Evolutionary conservation across 1,140 invertebrate species (phyloP), one percentile per base, ranked within the genome.

Genomic region (Lordiphosa collinella): DNA sequence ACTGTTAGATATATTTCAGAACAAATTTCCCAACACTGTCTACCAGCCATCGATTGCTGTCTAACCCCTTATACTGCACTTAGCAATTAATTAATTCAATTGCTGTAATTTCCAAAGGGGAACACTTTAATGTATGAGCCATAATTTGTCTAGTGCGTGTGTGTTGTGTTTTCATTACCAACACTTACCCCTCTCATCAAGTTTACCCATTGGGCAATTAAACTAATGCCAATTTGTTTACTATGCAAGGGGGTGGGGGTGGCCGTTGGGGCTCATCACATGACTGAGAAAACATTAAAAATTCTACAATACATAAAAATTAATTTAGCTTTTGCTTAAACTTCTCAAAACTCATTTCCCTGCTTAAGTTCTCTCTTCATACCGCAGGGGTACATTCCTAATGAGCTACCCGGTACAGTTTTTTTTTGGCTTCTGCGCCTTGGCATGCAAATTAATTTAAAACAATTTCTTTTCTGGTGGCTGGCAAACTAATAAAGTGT

Each of bases 361-460:
- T 36, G 35, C 38, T 29, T 29, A 29, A 29, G 25, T 29, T 29
- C 38, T 10, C 16, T 22, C 6, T 18, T 10, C 10, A 16, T 22
- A 10, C 16, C n/a, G 22, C 22, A 9, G 13, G 41, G 41, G 41
- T 44, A 44, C 41, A 29, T 44, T 44, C 63, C 57, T 66, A 66
- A 66, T 66, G 63, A 66, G 63, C 44, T 37, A 62, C 43, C 50
- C 36, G 16, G 1, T 18, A 7, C 36, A 22, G 29, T 9, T 34
- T 43, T 34, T 43, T 37, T 9, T 58, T 55, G 56, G 53, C 65
- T 63, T 61, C 59, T 53, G 60, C 58, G 51, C 56, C 62, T 46
- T 57, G 48, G 41, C 58, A 65, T 69, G 70, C 64, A 82, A 82
- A 79, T 79, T 82, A 79, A 79, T 75, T 80, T 82, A 55, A 82